Evolutionary conservation across 2,113 vertebrate genomes (phyloP).

Genomic region (Anser brachyrhynchus): DNA sequence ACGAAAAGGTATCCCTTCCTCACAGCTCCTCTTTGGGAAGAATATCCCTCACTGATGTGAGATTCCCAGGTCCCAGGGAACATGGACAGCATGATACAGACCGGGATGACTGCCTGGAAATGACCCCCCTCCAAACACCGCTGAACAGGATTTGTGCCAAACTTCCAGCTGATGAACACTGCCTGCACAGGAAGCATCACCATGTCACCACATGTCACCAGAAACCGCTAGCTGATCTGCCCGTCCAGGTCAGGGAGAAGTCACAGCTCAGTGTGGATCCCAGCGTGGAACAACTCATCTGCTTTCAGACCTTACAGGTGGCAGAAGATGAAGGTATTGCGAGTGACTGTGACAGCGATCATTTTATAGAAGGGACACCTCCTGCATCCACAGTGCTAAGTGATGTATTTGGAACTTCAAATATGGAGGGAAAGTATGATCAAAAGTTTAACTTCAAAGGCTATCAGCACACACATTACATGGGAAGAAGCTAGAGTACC

Average conservation of each 20-base stretch:
- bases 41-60: background rate
- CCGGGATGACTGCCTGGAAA: background rate
- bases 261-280: background rate
- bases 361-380: background rate
- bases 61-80: background rate
- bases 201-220: background rate
- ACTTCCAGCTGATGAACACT: accelerated
- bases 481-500: background rate
- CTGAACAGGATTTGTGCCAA: background rate
- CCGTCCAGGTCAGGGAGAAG: accelerated
- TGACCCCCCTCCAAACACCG: background rate
- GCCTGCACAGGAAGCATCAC: background rate
- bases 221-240: accelerated
- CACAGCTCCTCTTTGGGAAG: background rate
- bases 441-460: background rate
- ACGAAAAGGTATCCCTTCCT: background rate
- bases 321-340: constrained; percentile 39
- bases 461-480: background rate
- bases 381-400: accelerated
- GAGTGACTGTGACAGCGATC: background rate
- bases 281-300: background rate
- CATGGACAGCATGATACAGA: background rate
- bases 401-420: background rate
- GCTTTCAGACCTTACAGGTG: background rate
- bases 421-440: background rate